A percentile compares a stretch with the other conserved stretches of the same genome.
These are phyloP conservation scores for Sciaenops ocellatus DNA, from an alignment of 2,797 vertebrate genomes.

Conservation along the genomic window DNA sequence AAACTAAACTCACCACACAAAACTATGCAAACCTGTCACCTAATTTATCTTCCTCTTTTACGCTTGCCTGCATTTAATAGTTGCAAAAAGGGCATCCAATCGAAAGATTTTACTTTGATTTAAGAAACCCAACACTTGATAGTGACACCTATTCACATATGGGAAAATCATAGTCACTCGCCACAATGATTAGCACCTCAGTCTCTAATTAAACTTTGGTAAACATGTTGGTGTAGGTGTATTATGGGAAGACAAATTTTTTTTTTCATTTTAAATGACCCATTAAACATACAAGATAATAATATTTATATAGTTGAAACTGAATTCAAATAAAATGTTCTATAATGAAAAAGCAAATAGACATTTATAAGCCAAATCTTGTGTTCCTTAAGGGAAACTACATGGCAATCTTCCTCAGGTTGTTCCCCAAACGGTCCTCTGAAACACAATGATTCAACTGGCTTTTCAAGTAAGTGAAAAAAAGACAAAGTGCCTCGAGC, in stretches of 20 bases:
- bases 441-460: slow-evolving; percentile 30
- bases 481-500: slow-evolving; percentile 51
- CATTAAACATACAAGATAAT: no score
- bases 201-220: not conserved
- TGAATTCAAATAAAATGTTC: not conserved
- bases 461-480: slow-evolving; percentile 25
- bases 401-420: not conserved
- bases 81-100: not conserved
- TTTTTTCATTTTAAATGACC: no score
- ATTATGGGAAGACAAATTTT: no score
- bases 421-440: slow-evolving; percentile 5
- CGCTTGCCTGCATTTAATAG: slow-evolving; percentile 4
- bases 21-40: slow-evolving; percentile 77
- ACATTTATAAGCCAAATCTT: not conserved
- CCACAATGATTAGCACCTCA: not conserved
- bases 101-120: not conserved
- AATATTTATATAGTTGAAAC: no score
- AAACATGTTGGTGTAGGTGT: not conserved
- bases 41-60: slow-evolving; percentile 83
- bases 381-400: not conserved
- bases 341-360: not conserved
- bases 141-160: not conserved
- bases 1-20: slow-evolving; percentile 77
- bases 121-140: not conserved
- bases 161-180: not conserved